phyloP scores from a whole-genome alignment of 2,797 vertebrate genomes.

The Pangasius mekongensis region DNA sequence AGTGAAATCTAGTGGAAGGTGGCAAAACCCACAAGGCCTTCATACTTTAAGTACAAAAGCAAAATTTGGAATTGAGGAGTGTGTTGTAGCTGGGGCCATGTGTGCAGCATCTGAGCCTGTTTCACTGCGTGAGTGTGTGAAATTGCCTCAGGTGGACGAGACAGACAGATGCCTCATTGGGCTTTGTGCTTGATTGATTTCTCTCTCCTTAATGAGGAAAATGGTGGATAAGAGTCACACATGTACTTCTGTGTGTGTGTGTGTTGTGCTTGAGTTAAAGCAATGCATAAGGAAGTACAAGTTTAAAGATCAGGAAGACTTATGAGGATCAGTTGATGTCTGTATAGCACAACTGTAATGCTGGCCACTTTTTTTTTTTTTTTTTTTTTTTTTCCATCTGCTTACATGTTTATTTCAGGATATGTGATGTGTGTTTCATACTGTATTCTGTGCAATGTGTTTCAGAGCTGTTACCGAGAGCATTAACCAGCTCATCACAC shows the following conservation, averaged over 20 bases:
- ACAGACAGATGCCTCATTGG: slow-evolving; percentile 68
- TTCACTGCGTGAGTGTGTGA: not conserved
- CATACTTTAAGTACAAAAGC: not conserved
- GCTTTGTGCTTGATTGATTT: slow-evolving; percentile 76
- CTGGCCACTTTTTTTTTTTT: no score
- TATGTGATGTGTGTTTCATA: slow-evolving; percentile 39
- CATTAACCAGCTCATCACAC: slow-evolving; percentile 97
- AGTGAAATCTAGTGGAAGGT: slow-evolving; percentile 2
- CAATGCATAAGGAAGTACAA: not conserved
- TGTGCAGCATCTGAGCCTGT: not conserved
- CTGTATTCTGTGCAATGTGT: slow-evolving; percentile 61
- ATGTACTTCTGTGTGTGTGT: not conserved
- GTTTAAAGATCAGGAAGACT: slow-evolving; percentile 49
- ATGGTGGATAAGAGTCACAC: slow-evolving; percentile 63
- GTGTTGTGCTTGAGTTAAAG: slow-evolving; percentile 49
- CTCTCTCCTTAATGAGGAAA: slow-evolving; percentile 77
- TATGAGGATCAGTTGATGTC: not conserved
- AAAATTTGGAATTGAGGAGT: not conserved
- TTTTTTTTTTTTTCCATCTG: not conserved
- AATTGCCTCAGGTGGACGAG: slow-evolving; percentile 58
- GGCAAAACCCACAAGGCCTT: not conserved
- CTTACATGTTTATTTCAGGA: slow-evolving; percentile 5
- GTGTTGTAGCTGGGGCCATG: not conserved
- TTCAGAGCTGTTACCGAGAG: slow-evolving; percentile 96
- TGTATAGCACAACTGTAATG: not conserved